These are phyloP conservation scores for Drosophila quadrilineata DNA, from an alignment of 1,140 invertebrate genomes.

Conservation along the genomic window DNA sequence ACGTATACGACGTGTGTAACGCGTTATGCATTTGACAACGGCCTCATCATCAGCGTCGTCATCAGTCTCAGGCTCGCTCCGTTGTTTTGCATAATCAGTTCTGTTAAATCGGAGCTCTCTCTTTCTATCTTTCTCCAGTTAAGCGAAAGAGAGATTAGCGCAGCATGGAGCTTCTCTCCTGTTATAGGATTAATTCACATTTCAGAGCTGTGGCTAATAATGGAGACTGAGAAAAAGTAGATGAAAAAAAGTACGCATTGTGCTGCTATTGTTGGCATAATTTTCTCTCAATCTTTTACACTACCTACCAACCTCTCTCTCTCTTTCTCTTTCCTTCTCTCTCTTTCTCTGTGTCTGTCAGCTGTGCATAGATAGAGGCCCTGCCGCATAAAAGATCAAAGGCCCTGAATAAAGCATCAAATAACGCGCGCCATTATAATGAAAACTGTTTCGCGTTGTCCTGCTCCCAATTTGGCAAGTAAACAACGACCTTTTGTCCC, in stretches of 20 bases:
- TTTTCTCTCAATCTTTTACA: too few relatives aligned
- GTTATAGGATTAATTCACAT: constrained; percentile 64
- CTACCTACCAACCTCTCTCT: too few relatives aligned
- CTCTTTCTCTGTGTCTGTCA: background rate
- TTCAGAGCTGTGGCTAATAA: background rate
- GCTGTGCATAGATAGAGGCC: constrained; percentile 61
- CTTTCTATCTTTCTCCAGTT: too few relatives aligned
- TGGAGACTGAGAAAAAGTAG: background rate
- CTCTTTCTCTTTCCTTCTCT: constrained; percentile 7
- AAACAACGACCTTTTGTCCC: constrained; percentile 18
- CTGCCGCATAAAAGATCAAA: constrained; percentile 78
- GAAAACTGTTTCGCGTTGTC: constrained; percentile 56
- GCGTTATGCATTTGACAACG: constrained; percentile 37
- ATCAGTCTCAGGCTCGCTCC: background rate
- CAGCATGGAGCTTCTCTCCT: too few relatives aligned
- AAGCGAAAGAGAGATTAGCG: constrained; percentile 58
- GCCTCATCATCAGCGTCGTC: constrained; percentile 11
- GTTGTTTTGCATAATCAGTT: constrained; percentile 49
- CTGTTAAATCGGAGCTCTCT: constrained; percentile 54
- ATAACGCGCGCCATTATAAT: constrained; percentile 74
- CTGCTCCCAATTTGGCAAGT: constrained; percentile 16
- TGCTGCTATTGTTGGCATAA: too few relatives aligned
- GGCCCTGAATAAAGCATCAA: constrained; percentile 74
- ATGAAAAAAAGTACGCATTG: background rate
- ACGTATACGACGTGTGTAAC: constrained; percentile 53